Evolutionary conservation across 2,113 vertebrate species (phyloP).

Genomic region (Scopus umbretta): DNA sequence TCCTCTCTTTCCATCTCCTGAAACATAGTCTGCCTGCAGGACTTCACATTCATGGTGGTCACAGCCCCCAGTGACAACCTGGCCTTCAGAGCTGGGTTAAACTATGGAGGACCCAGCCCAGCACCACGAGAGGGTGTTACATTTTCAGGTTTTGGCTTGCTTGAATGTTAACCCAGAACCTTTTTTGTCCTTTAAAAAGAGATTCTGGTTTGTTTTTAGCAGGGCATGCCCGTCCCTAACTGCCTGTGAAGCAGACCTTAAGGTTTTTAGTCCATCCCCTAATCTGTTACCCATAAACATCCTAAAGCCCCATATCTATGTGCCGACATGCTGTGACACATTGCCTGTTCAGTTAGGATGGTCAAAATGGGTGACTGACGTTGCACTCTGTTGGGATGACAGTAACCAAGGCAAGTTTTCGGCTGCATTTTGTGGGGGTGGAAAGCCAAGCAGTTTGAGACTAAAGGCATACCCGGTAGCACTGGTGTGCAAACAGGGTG

Average conservation of each 20-base stretch:
- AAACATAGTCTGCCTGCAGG: background rate
- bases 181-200: background rate
- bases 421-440: background rate
- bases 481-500: background rate
- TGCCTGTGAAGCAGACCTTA: background rate
- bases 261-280: background rate
- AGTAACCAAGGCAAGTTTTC: background rate
- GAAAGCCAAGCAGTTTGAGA: background rate
- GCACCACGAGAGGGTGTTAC: background rate
- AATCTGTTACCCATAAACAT: background rate
- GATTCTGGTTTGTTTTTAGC: background rate
- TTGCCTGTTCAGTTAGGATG: background rate
- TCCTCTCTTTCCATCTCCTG: background rate
- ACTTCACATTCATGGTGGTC: background rate
- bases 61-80: background rate
- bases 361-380: background rate
- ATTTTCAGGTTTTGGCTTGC: background rate
- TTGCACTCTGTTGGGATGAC: background rate
- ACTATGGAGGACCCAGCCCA: background rate
- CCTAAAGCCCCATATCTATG: rapidly evolving
- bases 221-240: background rate
- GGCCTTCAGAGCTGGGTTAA: background rate
- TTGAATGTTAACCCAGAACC: background rate
- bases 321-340: rapidly evolving
- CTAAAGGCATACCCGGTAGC: background rate